phyloP scores from a whole-genome alignment of 2,888 invertebrate genomes.

The Caenorhabditis becei region DNA sequence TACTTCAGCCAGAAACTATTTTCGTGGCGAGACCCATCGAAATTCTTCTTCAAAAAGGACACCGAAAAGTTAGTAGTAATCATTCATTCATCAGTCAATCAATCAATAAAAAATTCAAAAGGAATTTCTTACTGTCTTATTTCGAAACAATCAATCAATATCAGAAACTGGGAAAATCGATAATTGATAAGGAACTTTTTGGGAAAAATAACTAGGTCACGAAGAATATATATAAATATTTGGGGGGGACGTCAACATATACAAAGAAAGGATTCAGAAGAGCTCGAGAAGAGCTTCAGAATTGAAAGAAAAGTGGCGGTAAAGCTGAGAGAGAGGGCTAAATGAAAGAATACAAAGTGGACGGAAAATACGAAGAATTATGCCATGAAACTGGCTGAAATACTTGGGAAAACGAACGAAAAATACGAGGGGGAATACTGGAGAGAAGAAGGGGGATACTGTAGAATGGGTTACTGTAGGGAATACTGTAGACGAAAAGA shows the following conservation, averaged over 20 bases:
- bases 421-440: slow-evolving; percentile 31
- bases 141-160: neutral
- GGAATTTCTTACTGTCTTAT: too few relatives aligned
- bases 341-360: slow-evolving; percentile 1
- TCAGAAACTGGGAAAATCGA: neutral
- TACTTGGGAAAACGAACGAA: slow-evolving; percentile 23
- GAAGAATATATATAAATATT: neutral
- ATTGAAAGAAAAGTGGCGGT: slow-evolving; percentile 23
- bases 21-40: too few relatives aligned
- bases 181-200: neutral
- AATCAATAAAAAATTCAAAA: too few relatives aligned
- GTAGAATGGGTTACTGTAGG: neutral
- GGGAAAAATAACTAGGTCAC: neutral
- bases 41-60: too few relatives aligned
- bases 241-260: slow-evolving; percentile 23
- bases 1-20: too few relatives aligned
- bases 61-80: too few relatives aligned
- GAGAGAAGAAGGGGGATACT: slow-evolving; percentile 5
- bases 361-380: slow-evolving; percentile 18
- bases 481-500: neutral
- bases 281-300: neutral
- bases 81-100: too few relatives aligned
- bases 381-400: slow-evolving; percentile 1
- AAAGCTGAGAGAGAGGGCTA: slow-evolving; percentile 33
- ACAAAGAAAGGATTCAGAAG: slow-evolving; percentile 1